Base-by-base conservation (phyloP, 2,113 vertebrate species). In the Anguilla rostrata region DNA sequence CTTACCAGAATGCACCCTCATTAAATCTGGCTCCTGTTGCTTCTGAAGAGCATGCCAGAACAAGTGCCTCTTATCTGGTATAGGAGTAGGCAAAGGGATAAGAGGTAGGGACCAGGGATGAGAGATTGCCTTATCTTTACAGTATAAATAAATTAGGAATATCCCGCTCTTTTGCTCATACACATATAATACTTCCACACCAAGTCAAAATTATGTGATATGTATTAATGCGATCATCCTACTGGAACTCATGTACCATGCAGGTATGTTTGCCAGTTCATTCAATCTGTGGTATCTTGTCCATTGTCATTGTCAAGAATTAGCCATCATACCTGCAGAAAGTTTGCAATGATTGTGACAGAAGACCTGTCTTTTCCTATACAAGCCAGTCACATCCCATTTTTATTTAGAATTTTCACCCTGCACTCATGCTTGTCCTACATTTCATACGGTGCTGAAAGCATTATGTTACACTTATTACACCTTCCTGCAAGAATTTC, bases 111-210 rank as follows among this genome's bases (percentile, higher is more conserved):
- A n/a, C 15, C 57, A 43, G 2, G 82, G 39, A 57, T 39, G 46
- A 29, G 18, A 81, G 49, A 83, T 16, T 84, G 22, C 80, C 87
- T 88, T 88, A 91, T 90, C 88, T 86, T 20, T 39, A 88, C 41
- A 83, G 6, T 53, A 85, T 84, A 81, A 66, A 85, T 85, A 91
- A 88, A 92, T 83, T 84, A 39, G 56, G 63, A 86, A 87, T 87
- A 86, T 12, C 9, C 49, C 12, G 49, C 49, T 12, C 49, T 53
- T 6, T 53, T 11, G 49, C 49, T 12, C 12, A 53, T 53, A 53
- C 12, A 14, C 11, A 14, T 53, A 2, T 12, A 11, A 14, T 53
- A 53, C 49, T 53, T 53, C 49, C 49, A 53, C 12, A 53, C 7
- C 49, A 53, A 14, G 8, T 53, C 49, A 53, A 14, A 53, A 53